Base-by-base conservation (phyloP, 2,113 vertebrate genomes). In the Helogale parvula region DNA sequence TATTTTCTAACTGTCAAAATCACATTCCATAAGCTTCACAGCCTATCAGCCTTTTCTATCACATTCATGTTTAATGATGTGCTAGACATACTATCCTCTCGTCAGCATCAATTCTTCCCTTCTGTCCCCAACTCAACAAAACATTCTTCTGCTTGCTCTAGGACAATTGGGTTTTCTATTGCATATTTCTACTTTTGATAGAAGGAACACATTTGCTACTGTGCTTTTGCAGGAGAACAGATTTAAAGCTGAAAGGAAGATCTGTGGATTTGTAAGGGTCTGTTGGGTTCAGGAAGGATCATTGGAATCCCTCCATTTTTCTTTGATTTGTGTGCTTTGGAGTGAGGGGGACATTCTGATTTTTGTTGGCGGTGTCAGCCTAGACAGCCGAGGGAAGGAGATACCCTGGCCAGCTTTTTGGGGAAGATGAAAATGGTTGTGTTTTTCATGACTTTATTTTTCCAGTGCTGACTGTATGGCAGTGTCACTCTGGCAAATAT, bases 401-500 rank as follows among this genome's bases (percentile, higher is more conserved):
- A 80, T 47, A 81, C 57, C 69, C 87, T 72, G 21, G 81, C 71
- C 45, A n/a, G 29, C 41, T 65, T 89, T 96, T 45, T 90, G 87
- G 83, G 86, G 80, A 90, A 72, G 85, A 87, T 82, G 80, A 85
- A 71, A 80, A 94, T 77, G 86, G 29, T 52, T 83, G 13, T 94
- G 71, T 80, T 95, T 93, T 84, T 85, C 65, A 86, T 95, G 97
- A 96, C 76, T 97, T 76, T 79, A 17, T 52, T 96, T 97, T 97
- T 96, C 96, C 97, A 92, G 33, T 88, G 76, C 94, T 90, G 79
- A 95, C 93, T 76, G 2, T 81, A n/a, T 90, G 50, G 72, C 72
- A 91, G 0, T 86, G 31, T 94, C 89, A 50, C 63, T 85, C 31
- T 93, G 95, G 92, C 95, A 97, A 90, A 95, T 88, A 95, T n/a